Base-by-base conservation (phyloP, 2,113 vertebrate genomes). In the Chelonoidis abingdonii region DNA sequence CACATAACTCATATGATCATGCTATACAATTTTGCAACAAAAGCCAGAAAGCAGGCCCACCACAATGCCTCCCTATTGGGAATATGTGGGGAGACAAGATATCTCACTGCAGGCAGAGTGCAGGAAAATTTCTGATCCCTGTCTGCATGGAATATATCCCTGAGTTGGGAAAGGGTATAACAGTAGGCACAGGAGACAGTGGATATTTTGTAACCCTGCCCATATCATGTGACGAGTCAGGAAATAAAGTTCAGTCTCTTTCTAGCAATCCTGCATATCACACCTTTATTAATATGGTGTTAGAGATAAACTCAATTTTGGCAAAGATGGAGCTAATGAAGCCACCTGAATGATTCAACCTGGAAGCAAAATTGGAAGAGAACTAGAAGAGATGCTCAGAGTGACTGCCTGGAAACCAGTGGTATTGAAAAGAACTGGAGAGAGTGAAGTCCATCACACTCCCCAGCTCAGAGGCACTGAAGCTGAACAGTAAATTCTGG, bases 1-100 rank as follows among this genome's bases (percentile, higher is more conserved):
- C 78, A 84, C 3, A 10, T 41, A 9, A 0, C 76, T 6, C n/a
- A 69, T 10, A 69, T 85, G 94, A 52, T 83, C 53, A 47, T 41
- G 21, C 90, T 90, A 84, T 89, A 65, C 90, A 95, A 88, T 95
- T 93, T 94, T 90, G 86, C 84, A 96, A 94, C 87, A 95, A 91
- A 95, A 95, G 94, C 44, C 13, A 1, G 80, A 96, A 84, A 78
- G 87, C 80, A 96, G 87, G 92, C 92, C 83, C 94, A 97, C 24
- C 62, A 88, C 89, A 95, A 86, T 93, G 95, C 80, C 89, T 50
- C 94, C 94, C 92, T 91, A 56, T 25, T 89, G 83, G 9, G 78
- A 94, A 9, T 50, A 91, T 95, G 84, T 49, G 47, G 90, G 56
- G 52, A 96, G 93, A 96, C 54, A 87, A 93, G 54, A 57, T 1